phyloP scores from a whole-genome alignment of 2,888 invertebrate species.

The Polyommatus icarus region DNA sequence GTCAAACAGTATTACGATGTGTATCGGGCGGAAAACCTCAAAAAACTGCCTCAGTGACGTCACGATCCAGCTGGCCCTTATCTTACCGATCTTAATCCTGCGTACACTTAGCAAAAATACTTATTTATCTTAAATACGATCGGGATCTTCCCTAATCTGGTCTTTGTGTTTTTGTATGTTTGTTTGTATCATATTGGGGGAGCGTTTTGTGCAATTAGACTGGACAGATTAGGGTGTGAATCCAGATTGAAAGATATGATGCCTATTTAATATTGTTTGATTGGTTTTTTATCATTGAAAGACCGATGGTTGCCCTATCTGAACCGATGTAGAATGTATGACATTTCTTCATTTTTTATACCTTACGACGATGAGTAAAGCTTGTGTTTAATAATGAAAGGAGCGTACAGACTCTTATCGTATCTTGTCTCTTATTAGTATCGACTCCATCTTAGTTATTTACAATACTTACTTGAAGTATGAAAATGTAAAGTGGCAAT shows the following conservation, averaged over 20 bases:
- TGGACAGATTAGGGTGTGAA: conserved; percentile 64
- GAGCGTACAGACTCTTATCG: too few relatives aligned
- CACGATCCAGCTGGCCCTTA: conserved; percentile 65
- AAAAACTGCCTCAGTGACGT: conserved; percentile 35
- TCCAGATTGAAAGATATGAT: conserved; percentile 50
- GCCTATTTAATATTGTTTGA: conserved; percentile 50
- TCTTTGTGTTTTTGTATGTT: conserved; percentile 67
- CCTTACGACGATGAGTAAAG: not conserved
- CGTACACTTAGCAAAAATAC: conserved; percentile 75
- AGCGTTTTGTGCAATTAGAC: conserved; percentile 75
- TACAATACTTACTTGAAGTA: not conserved
- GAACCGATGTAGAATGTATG: not conserved
- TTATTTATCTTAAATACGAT: conserved; percentile 78
- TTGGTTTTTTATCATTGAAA: conserved; percentile 48
- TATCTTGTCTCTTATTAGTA: too few relatives aligned
- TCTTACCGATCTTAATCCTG: conserved; percentile 71
- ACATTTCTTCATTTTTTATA: not conserved
- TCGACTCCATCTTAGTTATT: not conserved
- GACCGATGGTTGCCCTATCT: not conserved
- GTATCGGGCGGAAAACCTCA: conserved; percentile 29
- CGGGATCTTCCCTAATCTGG: conserved; percentile 75
- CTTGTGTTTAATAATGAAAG: too few relatives aligned
- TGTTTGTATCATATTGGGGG: conserved; percentile 64
- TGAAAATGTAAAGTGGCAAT: too few relatives aligned
- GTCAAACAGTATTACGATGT: conserved; percentile 24